These are phyloP conservation scores for Polypedilum pembai DNA, from an alignment of 1,140 invertebrate species.

Conservation along the genomic window DNA sequence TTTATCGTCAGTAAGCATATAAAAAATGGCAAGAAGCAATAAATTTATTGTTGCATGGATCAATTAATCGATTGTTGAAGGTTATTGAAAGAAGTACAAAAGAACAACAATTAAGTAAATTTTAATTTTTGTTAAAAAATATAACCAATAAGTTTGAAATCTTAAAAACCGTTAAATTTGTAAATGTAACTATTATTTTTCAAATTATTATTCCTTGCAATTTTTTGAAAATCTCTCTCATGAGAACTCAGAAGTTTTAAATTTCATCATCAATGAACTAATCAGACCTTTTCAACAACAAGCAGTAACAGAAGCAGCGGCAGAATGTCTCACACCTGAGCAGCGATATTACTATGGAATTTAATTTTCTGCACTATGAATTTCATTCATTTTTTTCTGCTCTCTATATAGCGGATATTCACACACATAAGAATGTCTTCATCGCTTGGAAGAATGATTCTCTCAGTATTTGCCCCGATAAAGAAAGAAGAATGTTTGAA, in stretches of 20 bases:
- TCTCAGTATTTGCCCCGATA: background rate
- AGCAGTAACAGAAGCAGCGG: too few relatives aligned
- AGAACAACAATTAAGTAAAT: too few relatives aligned
- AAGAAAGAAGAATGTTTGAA: constrained; percentile 5
- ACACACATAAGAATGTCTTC: constrained; percentile 11
- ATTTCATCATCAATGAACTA: too few relatives aligned
- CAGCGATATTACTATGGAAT: background rate
- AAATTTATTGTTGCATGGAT: constrained; percentile 8
- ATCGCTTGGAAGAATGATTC: constrained; percentile 11
- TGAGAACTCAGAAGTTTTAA: too few relatives aligned
- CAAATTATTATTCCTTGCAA: too few relatives aligned
- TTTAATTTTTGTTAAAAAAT: too few relatives aligned
- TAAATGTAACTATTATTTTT: too few relatives aligned
- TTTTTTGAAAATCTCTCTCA: too few relatives aligned
- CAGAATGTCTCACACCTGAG: constrained; percentile 10
- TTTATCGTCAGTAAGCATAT: background rate
- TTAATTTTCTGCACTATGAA: constrained; percentile 18
- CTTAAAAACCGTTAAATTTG: too few relatives aligned
- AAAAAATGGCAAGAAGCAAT: background rate
- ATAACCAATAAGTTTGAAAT: too few relatives aligned
- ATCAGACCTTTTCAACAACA: too few relatives aligned
- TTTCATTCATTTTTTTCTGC: background rate
- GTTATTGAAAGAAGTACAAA: background rate
- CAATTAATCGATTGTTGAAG: background rate
- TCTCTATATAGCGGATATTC: background rate